Percentiles rank a stretch among this genome's conserved stretches.
Evolutionary conservation across 2,888 invertebrate genomes (phyloP).

Genomic region (Xanthorhoe spadicearia): DNA sequence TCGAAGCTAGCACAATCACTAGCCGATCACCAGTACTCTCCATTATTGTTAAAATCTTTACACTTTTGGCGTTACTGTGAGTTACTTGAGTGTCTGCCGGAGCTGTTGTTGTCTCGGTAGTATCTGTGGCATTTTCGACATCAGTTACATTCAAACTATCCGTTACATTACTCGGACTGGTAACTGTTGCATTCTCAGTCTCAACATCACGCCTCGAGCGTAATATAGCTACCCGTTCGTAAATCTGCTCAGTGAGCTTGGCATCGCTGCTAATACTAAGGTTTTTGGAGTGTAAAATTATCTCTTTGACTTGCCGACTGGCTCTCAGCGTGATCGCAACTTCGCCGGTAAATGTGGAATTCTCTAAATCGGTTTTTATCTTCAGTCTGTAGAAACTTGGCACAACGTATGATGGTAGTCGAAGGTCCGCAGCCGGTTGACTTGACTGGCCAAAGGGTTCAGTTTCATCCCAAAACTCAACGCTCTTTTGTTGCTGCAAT

Average conservation of each 20-base stretch:
- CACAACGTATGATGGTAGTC: conserved; percentile 75
- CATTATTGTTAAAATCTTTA: conserved; percentile 64
- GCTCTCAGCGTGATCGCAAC: conserved; percentile 79
- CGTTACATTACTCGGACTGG: conserved; percentile 36
- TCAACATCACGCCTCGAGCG: conserved; percentile 56
- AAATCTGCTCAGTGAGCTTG: conserved; percentile 76
- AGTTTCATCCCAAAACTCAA: conserved; percentile 74
- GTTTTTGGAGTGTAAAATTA: conserved; percentile 82
- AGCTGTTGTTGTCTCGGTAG: conserved; percentile 30
- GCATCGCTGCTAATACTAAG: conserved; percentile 67
- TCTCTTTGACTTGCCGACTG: conserved; percentile 63
- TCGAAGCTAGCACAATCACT: conserved; percentile 63
- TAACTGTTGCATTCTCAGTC: conserved; percentile 36
- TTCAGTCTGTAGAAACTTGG: conserved; percentile 85
- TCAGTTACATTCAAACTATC: conserved; percentile 32
- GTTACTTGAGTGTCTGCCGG: conserved; percentile 67
- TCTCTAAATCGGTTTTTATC: conserved; percentile 80
- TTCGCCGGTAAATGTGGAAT: conserved; percentile 71
- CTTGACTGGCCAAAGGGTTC: conserved; percentile 67
- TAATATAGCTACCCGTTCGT: conserved; percentile 66
- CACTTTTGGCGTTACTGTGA: conserved; percentile 68
- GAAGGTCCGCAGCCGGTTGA: conserved; percentile 62
- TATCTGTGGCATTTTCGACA: conserved; percentile 37
- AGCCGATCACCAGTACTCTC: conserved; percentile 70
- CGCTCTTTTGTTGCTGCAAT: conserved; percentile 52